Conservation (phyloP, 2,113 vertebrate genomes). For the Mustela lutreola region DNA sequence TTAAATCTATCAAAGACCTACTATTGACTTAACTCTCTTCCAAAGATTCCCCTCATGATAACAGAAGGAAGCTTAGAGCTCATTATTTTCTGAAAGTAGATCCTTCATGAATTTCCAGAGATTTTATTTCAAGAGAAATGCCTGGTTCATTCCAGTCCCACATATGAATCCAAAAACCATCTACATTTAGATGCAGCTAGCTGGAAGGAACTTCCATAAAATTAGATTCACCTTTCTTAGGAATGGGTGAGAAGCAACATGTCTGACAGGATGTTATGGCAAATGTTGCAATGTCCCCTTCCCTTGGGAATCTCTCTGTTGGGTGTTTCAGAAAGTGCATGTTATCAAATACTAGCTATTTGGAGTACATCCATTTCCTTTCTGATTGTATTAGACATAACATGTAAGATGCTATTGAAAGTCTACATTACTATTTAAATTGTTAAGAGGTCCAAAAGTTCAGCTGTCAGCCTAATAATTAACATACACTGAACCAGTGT, state of each 20-base stretch:
- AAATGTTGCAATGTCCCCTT: background rate
- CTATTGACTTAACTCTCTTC: background rate
- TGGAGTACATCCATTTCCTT: conserved; percentile 28
- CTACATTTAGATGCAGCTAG: background rate
- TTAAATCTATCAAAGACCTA: background rate
- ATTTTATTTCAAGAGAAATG: conserved; percentile 43
- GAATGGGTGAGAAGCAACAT: background rate
- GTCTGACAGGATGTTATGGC: background rate
- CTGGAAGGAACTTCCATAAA: background rate
- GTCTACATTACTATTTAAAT: conserved; percentile 81
- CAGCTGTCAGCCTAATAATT: conserved; percentile 74
- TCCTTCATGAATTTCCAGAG: background rate
- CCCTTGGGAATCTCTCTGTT: background rate
- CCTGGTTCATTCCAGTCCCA: background rate
- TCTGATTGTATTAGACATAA: conserved; percentile 45
- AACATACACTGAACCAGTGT: conserved; percentile 51
- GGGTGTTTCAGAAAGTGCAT: conserved; percentile 11
- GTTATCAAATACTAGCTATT: background rate
- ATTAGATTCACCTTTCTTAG: conserved; percentile 1
- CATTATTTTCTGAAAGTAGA: background rate
- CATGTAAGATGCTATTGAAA: conserved; percentile 30
- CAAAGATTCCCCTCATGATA: background rate
- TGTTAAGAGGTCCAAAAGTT: conserved; percentile 68
- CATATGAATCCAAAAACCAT: background rate
- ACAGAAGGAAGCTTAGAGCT: background rate